These are phyloP conservation scores for Antennarius striatus DNA, from an alignment of 2,113 vertebrate species.

Conservation along the genomic window DNA sequence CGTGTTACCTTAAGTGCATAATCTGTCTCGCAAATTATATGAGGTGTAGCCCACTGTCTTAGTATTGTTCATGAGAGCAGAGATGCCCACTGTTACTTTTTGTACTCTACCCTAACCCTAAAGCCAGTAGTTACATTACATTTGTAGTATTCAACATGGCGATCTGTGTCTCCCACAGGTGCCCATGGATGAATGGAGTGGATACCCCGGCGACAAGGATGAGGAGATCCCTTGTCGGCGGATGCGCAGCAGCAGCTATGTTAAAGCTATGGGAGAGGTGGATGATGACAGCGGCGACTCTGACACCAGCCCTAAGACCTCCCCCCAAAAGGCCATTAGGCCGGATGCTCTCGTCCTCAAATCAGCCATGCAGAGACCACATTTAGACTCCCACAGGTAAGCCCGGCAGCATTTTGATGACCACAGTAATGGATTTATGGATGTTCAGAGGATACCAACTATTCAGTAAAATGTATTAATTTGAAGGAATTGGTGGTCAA, in stretches of 20 bases:
- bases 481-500: too few species aligned
- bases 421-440: neutral
- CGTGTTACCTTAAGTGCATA: too few species aligned
- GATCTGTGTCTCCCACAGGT: constrained; percentile 78
- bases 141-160: too few species aligned
- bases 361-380: constrained; percentile 88
- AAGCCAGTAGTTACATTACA: too few species aligned
- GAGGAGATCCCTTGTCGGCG: constrained; percentile 96
- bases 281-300: constrained; percentile 96
- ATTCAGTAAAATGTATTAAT: neutral
- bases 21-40: too few species aligned
- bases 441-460: neutral
- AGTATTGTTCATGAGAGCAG: too few species aligned
- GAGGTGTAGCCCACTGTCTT: too few species aligned
- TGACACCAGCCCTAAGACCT: constrained; percentile 91
- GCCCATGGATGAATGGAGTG: constrained; percentile 96
- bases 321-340: constrained; percentile 86
- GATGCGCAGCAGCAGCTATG: constrained; percentile 98
- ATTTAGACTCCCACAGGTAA: constrained; percentile 92
- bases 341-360: constrained; percentile 90
- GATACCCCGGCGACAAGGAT: constrained; percentile 89
- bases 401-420: constrained; percentile 24
- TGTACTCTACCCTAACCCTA: too few species aligned
- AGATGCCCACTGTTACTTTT: too few species aligned
- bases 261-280: constrained; percentile 95